phyloP scores from a whole-genome alignment of 2,888 invertebrate species.

The Stenolophus ochropezus region DNA sequence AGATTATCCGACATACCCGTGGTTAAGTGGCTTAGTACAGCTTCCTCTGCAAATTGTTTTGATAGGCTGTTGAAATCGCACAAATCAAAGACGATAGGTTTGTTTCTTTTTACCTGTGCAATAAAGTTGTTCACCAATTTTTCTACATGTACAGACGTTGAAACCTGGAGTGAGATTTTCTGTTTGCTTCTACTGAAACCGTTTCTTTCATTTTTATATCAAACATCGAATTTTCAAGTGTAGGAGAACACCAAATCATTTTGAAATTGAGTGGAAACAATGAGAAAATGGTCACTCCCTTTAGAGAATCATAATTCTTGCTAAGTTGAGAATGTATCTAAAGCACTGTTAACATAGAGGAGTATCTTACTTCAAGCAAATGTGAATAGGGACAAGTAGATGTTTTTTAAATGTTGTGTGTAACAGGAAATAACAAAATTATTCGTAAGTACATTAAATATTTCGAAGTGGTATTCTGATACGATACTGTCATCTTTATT shows the following conservation, averaged over 20 bases:
- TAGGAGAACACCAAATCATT: slow-evolving; percentile 1
- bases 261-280: slow-evolving; percentile 10
- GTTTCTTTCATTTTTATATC: not conserved
- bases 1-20: slow-evolving; percentile 23
- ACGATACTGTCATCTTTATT: slow-evolving; percentile 18
- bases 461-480: slow-evolving; percentile 58
- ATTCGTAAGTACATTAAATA: slow-evolving; percentile 43
- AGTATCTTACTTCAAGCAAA: slow-evolving; percentile 25
- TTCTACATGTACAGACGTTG: slow-evolving; percentile 42
- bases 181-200: not conserved
- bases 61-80: slow-evolving; percentile 51
- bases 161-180: not conserved
- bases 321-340: slow-evolving; percentile 34
- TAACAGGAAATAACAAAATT: slow-evolving; percentile 43
- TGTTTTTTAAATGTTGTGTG: slow-evolving; percentile 58
- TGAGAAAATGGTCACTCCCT: not conserved
- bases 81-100: slow-evolving; percentile 44
- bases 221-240: slow-evolving; percentile 13
- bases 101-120: slow-evolving; percentile 49
- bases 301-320: slow-evolving; percentile 47
- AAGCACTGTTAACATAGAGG: slow-evolving; percentile 41
- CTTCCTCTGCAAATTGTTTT: slow-evolving; percentile 37
- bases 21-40: slow-evolving; percentile 33
- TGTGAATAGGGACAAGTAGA: slow-evolving; percentile 48
- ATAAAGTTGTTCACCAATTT: slow-evolving; percentile 51